phyloP scores from a whole-genome alignment of 2,113 vertebrate genomes.

The Rynchops niger region DNA sequence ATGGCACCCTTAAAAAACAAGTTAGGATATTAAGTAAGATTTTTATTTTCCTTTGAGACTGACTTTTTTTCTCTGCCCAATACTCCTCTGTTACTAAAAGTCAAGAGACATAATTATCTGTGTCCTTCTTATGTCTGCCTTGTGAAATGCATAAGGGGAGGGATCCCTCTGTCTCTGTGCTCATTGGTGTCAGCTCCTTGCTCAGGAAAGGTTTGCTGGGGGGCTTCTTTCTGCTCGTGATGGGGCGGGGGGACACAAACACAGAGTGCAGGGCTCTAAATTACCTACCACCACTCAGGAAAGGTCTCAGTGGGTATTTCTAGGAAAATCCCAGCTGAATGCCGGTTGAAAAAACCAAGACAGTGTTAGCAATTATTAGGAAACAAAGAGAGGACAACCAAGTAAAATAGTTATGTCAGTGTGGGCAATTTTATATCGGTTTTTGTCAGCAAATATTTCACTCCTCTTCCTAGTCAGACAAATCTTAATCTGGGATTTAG shows the following conservation, averaged over 20 bases:
- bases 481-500: background rate
- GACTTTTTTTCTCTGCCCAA: background rate
- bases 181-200: background rate
- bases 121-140: background rate
- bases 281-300: background rate
- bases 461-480: background rate
- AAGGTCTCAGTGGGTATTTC: background rate
- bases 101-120: background rate
- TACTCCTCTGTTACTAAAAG: background rate
- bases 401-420: background rate
- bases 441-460: background rate
- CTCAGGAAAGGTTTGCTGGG: background rate
- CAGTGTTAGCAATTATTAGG: background rate
- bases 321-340: background rate
- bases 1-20: background rate
- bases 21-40: background rate
- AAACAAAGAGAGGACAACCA: background rate
- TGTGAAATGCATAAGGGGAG: background rate
- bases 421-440: background rate
- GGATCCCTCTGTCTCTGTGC: background rate
- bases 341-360: background rate
- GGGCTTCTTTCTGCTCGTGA: background rate
- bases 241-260: background rate
- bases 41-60: background rate
- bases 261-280: background rate